Conservation (phyloP, 92 coral and sea anemone genomes). For the Palythoa grandiflora region DNA sequence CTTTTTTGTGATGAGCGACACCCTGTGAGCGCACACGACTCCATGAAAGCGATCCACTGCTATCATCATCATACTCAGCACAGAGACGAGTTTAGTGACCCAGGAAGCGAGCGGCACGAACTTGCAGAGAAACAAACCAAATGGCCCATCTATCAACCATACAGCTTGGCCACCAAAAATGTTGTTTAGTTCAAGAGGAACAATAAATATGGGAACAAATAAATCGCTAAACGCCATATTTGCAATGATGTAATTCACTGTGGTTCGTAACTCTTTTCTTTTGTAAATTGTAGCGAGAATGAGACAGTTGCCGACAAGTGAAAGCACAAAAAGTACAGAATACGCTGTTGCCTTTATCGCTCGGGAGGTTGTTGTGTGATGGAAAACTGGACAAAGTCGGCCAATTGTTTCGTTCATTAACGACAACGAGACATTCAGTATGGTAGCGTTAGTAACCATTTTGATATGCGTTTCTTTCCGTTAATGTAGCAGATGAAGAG, state of each 20-base stretch:
- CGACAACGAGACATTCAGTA: background rate
- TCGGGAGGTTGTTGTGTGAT: slow-evolving; percentile 3
- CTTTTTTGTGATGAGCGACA: slow-evolving; percentile 37
- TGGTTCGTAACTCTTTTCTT: slow-evolving; percentile 58
- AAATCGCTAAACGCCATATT: slow-evolving; percentile 77
- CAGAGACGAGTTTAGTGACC: slow-evolving; percentile 59
- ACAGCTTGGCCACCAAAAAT: slow-evolving; percentile 11
- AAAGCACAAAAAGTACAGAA: slow-evolving; percentile 38
- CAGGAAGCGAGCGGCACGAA: slow-evolving; percentile 51
- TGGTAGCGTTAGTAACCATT: background rate
- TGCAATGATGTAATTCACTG: slow-evolving; percentile 65
- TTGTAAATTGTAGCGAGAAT: slow-evolving; percentile 52
- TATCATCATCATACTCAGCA: slow-evolving; percentile 52
- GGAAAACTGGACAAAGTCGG: background rate
- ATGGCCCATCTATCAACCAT: slow-evolving; percentile 60
- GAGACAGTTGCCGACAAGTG: slow-evolving; percentile 69
- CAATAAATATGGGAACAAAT: slow-evolving; percentile 44
- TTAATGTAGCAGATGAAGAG: too few species aligned
- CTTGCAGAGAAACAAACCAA: slow-evolving; percentile 65
- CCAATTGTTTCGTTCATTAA: slow-evolving; percentile 2
- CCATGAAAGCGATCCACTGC: slow-evolving; percentile 63
- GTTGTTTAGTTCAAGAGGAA: slow-evolving; percentile 55
- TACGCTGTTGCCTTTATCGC: slow-evolving; percentile 50
- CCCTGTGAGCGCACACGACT: slow-evolving; percentile 51
- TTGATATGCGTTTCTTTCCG: background rate